Evolutionary conservation across 1,140 invertebrate species (phyloP).

Genomic region (Drosophila nigromelanica): DNA sequence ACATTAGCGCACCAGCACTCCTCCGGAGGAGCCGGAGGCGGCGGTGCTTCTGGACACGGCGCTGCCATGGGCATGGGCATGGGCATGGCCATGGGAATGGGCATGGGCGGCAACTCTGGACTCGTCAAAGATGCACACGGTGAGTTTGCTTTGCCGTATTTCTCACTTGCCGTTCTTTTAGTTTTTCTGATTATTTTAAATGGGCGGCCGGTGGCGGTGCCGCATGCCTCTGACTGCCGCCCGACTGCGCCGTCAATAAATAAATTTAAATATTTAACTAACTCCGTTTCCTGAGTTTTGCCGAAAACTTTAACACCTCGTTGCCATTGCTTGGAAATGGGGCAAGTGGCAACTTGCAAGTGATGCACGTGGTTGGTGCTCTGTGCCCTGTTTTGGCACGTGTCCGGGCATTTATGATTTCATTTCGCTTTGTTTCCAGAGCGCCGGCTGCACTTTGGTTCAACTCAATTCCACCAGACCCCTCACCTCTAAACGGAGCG

Average conservation of each 20-base stretch:
- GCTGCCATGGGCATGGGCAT: constrained; percentile 25
- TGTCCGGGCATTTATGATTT: constrained; percentile 77
- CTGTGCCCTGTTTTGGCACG: constrained; percentile 55
- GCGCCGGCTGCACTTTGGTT: constrained; percentile 19
- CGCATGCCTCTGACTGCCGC: not conserved
- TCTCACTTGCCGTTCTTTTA: constrained; percentile 26
- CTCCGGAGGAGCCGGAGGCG: constrained; percentile 46
- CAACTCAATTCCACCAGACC: not conserved
- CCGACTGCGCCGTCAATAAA: constrained; percentile 56
- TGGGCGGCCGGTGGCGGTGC: constrained; percentile 11
- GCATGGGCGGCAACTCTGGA: constrained; percentile 47
- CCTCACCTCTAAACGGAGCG: not conserved
- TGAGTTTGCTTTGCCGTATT: constrained; percentile 59
- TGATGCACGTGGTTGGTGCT: constrained; percentile 25
- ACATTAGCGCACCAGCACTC: constrained; percentile 82
- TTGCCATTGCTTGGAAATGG: constrained; percentile 28
- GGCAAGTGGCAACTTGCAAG: constrained; percentile 4
- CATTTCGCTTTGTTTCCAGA: constrained; percentile 41
- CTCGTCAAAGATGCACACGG: constrained; percentile 77
- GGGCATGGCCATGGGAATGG: constrained; percentile 36
- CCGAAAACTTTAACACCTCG: constrained; percentile 62
- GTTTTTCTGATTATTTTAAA: constrained; percentile 76
- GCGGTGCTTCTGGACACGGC: constrained; percentile 32
- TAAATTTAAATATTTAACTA: constrained; percentile 82
- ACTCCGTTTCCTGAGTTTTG: constrained; percentile 45